Percentiles rank a stretch among this genome's conserved stretches.
phyloP scores from a whole-genome alignment of 2,888 invertebrate species.

The Drosophila nr. perissopoda region DNA sequence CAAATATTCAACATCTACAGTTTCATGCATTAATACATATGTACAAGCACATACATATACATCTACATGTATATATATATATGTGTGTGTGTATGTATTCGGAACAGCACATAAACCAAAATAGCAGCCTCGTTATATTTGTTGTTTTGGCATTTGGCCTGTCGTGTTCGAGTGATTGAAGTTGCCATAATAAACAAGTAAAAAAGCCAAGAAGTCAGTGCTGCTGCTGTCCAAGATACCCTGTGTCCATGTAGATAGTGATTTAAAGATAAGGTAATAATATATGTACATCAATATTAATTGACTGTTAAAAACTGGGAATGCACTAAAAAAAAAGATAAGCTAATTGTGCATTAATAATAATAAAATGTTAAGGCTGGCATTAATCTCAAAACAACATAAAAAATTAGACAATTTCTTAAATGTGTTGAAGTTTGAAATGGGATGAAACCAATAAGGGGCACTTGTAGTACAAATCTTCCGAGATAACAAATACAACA shows the following conservation, averaged over 20 bases:
- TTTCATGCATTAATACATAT: constrained; percentile 12
- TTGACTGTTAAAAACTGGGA: neutral
- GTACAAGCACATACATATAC: neutral
- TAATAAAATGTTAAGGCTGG: neutral
- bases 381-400: neutral
- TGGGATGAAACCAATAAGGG: neutral
- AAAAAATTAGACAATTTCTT: neutral
- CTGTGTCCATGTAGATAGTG: neutral
- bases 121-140: constrained; percentile 47
- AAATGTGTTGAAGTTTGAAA: neutral
- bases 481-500: neutral
- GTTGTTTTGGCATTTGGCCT: constrained; percentile 50
- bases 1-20: constrained; percentile 23
- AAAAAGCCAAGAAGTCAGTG: constrained; percentile 11
- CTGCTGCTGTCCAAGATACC: constrained; percentile 5
- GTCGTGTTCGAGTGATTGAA: constrained; percentile 60
- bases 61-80: neutral
- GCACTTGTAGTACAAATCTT: neutral
- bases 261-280: too few relatives aligned
- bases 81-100: neutral
- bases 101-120: constrained; percentile 32
- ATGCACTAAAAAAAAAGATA: neutral
- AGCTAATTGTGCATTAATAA: neutral
- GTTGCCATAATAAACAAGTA: constrained; percentile 59
- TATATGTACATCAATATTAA: neutral